Percentiles rank a stretch among this genome's conserved stretches.
phyloP scores from a whole-genome alignment of 2,888 invertebrate genomes.

The Heteropelma amictum region DNA sequence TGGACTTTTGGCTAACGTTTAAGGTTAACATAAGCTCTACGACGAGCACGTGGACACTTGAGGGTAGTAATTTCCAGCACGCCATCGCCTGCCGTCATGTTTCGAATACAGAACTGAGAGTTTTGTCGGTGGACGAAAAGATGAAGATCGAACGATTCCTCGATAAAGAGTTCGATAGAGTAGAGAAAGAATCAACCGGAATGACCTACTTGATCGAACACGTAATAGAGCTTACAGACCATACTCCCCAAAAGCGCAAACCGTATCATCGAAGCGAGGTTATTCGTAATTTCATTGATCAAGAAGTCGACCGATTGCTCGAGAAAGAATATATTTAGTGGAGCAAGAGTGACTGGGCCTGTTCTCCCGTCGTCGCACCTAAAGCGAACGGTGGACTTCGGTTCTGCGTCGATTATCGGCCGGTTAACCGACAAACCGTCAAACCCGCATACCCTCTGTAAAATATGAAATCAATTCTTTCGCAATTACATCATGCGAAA shows the following conservation, averaged over 20 bases:
- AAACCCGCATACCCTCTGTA: too few relatives aligned
- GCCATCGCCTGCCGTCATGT: neutral
- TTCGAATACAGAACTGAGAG: neutral
- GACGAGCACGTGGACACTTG: slow-evolving; percentile 24
- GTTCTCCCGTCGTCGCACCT: slow-evolving; percentile 44
- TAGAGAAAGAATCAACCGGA: slow-evolving; percentile 41
- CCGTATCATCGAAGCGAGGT: slow-evolving; percentile 39
- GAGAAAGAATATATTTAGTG: slow-evolving; percentile 33
- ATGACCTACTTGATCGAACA: slow-evolving; percentile 36
- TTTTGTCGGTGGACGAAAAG: slow-evolving; percentile 4
- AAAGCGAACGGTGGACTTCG: too few relatives aligned
- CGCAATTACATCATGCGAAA: slow-evolving; percentile 26
- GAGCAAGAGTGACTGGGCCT: slow-evolving; percentile 51
- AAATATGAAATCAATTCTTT: slow-evolving; percentile 37
- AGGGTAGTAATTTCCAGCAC: neutral
- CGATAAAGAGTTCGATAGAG: slow-evolving; percentile 26
- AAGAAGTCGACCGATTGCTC: slow-evolving; percentile 34
- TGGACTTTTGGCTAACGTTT: slow-evolving; percentile 38
- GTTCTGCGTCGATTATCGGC: too few relatives aligned
- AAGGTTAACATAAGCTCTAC: neutral
- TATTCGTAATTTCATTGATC: too few relatives aligned
- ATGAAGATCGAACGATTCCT: slow-evolving; percentile 9
- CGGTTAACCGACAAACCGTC: too few relatives aligned
- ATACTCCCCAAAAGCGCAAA: too few relatives aligned
- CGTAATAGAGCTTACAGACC: slow-evolving; percentile 47